phyloP scores from a whole-genome alignment of 1,140 invertebrate genomes.

The Periplaneta americana region DNA sequence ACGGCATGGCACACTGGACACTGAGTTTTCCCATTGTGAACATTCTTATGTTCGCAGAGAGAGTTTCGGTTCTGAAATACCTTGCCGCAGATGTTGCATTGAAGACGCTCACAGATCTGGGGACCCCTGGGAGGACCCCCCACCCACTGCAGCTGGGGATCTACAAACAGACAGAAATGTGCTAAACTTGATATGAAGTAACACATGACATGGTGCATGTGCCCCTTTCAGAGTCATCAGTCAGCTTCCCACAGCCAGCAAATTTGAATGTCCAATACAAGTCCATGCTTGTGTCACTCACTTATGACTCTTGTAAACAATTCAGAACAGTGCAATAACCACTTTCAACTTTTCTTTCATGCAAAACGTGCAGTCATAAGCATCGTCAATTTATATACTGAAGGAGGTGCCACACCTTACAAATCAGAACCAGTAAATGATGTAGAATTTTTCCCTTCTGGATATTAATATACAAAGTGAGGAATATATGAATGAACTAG shows the following conservation, averaged over 20 bases:
- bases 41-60: slow-evolving; percentile 49
- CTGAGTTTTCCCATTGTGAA: slow-evolving; percentile 46
- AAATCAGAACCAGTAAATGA: too few relatives aligned
- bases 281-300: neutral
- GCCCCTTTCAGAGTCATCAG: neutral
- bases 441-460: too few relatives aligned
- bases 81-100: slow-evolving; percentile 48
- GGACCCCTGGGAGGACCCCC: neutral
- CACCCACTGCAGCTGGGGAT: slow-evolving; percentile 6
- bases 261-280: neutral
- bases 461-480: too few relatives aligned
- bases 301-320: neutral
- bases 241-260: neutral
- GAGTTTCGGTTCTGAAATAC: slow-evolving; percentile 45
- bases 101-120: neutral
- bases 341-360: too few relatives aligned
- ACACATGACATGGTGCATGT: neutral
- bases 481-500: too few relatives aligned
- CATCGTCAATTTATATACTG: too few relatives aligned
- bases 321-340: too few relatives aligned
- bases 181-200: slow-evolving; percentile 16
- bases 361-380: too few relatives aligned
- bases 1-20: slow-evolving; percentile 46
- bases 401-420: too few relatives aligned
- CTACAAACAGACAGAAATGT: slow-evolving; percentile 17